Evolutionary conservation across 2,113 vertebrate species (phyloP).

Genomic region (Laticauda colubrina): DNA sequence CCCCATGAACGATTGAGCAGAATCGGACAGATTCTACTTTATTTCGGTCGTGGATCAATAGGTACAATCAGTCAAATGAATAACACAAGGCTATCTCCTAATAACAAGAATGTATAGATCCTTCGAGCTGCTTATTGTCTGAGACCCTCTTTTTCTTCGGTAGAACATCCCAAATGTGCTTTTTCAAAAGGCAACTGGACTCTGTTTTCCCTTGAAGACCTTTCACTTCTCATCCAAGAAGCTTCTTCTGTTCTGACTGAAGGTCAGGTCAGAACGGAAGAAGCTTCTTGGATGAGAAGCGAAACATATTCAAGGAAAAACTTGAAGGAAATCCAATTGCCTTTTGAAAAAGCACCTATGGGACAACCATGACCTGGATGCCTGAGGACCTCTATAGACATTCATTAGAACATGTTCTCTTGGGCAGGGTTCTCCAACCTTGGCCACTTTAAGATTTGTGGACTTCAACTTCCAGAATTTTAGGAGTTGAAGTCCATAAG

Average conservation of each 20-base stretch:
- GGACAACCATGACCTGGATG: neutral
- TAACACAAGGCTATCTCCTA: neutral
- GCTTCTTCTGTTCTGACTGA: neutral
- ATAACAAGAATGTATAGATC: neutral
- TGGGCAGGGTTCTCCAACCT: too few relatives aligned
- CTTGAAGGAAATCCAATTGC: neutral
- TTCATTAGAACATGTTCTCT: neutral
- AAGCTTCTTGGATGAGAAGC: neutral
- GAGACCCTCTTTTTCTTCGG: neutral
- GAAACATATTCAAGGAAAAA: neutral
- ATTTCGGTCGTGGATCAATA: neutral
- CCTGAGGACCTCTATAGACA: neutral
- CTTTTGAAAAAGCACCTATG: neutral
- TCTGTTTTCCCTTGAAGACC: neutral
- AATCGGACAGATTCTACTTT: neutral
- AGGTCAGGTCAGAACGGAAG: neutral
- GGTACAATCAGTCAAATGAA: neutral
- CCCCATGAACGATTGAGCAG: neutral
- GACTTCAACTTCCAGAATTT: too few relatives aligned
- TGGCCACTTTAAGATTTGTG: too few relatives aligned
- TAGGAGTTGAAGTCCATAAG: too few relatives aligned
- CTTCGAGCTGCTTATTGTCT: neutral
- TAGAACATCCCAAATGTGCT: neutral
- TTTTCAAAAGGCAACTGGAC: neutral
- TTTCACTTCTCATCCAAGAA: neutral